phyloP scores from a whole-genome alignment of 2,797 vertebrate species.

The Melanotaenia nigrans region DNA sequence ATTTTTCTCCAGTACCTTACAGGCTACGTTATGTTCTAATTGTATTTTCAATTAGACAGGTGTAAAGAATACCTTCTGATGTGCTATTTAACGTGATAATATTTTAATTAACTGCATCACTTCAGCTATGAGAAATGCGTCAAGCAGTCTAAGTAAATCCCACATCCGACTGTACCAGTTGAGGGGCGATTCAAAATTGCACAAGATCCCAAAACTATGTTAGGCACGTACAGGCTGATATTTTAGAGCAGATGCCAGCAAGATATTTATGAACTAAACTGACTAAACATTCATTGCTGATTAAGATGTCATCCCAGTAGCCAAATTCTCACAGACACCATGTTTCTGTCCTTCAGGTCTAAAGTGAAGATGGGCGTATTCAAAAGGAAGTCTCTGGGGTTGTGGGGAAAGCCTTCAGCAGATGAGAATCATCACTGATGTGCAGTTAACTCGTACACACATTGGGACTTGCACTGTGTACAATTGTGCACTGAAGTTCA shows the following conservation, averaged over 20 bases:
- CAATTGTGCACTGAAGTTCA: constrained; percentile 21
- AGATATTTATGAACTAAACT: constrained; percentile 22
- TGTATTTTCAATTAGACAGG: constrained; percentile 18
- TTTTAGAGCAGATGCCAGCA: constrained; percentile 45
- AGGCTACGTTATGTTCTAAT: neutral
- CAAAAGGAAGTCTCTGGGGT: constrained; percentile 27
- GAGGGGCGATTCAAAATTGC: constrained; percentile 18
- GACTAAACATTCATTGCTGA: constrained; percentile 48
- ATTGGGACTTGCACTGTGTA: constrained; percentile 3
- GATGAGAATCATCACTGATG: constrained; percentile 21
- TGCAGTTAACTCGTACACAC: constrained; percentile 3
- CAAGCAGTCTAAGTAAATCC: constrained; percentile 22
- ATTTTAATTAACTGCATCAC: neutral
- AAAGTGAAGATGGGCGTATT: constrained; percentile 32
- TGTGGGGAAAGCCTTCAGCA: constrained; percentile 25
- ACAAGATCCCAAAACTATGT: constrained; percentile 28
- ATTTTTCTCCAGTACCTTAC: neutral
- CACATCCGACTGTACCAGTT: neutral
- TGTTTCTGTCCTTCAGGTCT: constrained; percentile 31
- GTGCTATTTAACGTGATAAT: constrained; percentile 14
- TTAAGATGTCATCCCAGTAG: constrained; percentile 53
- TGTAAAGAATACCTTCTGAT: constrained; percentile 9
- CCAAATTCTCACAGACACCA: constrained; percentile 25
- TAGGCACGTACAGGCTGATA: constrained; percentile 19
- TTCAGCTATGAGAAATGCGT: constrained; percentile 18